phyloP scores from a whole-genome alignment of 1,140 invertebrate genomes.

The Elymnias hypermnestra region DNA sequence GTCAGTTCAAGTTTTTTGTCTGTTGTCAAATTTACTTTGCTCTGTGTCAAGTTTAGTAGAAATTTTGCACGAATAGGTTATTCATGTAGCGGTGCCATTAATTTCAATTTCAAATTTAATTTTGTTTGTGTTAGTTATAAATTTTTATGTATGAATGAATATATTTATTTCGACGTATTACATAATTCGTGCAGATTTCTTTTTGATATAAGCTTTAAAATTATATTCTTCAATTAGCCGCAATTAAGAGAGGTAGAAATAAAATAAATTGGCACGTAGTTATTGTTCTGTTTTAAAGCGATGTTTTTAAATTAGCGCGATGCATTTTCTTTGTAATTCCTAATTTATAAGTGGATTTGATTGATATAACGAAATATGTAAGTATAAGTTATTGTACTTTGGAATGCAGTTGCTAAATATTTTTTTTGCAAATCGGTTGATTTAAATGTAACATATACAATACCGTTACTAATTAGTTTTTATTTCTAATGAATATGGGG shows the following conservation, averaged over 20 bases:
- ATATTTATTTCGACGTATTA: not conserved
- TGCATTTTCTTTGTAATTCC: slow-evolving; percentile 11
- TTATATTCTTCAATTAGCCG: no score
- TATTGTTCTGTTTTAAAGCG: not conserved
- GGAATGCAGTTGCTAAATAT: no score
- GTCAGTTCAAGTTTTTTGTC: no score
- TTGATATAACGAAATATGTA: not conserved
- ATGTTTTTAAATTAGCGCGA: slow-evolving; percentile 16
- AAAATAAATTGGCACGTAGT: slow-evolving; percentile 21
- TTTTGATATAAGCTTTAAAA: not conserved
- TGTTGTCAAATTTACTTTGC: no score
- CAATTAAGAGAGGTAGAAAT: slow-evolving; percentile 11
- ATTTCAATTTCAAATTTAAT: not conserved
- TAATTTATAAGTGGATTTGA: slow-evolving; percentile 1
- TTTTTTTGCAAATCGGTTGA: not conserved
- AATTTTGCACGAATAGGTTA: not conserved
- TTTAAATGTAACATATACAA: no score
- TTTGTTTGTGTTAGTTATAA: not conserved
- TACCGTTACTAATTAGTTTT: no score
- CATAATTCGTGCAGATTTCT: not conserved
- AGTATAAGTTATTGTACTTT: not conserved
- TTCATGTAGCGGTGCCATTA: not conserved
- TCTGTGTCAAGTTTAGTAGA: slow-evolving; percentile 1
- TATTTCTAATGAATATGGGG: no score
- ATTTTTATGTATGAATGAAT: not conserved